Conservation (phyloP, 2,888 invertebrate genomes). For the Stegana nigrithorax region DNA sequence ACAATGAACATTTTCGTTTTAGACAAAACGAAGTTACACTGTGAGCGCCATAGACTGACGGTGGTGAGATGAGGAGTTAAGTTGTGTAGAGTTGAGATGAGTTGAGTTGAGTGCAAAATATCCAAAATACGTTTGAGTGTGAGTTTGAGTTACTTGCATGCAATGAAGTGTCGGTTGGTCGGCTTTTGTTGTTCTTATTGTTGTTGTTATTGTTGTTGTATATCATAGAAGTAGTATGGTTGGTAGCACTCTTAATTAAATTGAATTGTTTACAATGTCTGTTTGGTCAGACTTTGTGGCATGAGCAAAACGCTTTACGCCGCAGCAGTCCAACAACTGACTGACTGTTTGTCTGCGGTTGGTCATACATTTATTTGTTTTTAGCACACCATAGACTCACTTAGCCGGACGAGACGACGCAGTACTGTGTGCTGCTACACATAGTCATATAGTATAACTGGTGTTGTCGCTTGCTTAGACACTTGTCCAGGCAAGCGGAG, state of each 20-base stretch:
- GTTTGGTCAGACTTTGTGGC: constrained; percentile 19
- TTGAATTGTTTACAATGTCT: constrained; percentile 52
- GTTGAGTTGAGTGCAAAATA: no score
- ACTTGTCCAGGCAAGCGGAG: no score
- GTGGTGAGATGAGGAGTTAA: no score
- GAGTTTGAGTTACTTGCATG: background rate
- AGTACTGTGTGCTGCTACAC: background rate
- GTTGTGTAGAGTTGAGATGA: no score
- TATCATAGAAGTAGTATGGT: background rate
- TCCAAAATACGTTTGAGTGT: no score
- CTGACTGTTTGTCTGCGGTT: constrained; percentile 5
- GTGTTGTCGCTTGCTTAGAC: background rate
- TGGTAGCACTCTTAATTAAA: constrained; percentile 48
- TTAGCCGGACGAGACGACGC: background rate
- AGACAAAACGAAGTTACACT: no score
- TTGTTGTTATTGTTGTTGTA: no score
- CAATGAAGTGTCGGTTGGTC: background rate
- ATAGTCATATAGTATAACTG: background rate
- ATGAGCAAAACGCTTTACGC: background rate
- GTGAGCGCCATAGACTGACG: no score
- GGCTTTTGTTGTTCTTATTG: background rate
- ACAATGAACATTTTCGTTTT: constrained; percentile 6
- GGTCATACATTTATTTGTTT: constrained; percentile 5
- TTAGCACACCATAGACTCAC: background rate
- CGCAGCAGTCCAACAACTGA: no score